Evolutionary conservation across 2,888 invertebrate genomes (phyloP), one percentile per base, ranked within the genome.

Genomic region (Xylophagus ater): DNA sequence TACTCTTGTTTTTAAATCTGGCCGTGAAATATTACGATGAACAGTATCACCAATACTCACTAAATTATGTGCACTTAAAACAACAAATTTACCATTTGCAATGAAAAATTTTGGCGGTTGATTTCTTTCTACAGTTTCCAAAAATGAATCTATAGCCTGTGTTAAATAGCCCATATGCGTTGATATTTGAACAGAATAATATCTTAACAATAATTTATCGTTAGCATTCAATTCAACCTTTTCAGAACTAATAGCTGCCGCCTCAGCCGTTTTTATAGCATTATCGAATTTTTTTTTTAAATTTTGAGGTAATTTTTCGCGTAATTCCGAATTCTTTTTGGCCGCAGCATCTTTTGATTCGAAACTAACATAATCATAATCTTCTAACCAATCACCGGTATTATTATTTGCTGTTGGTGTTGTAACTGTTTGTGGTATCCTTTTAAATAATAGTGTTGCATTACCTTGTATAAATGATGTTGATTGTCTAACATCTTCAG

Each of bases 31-130:
- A 62, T 89, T 89, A 52, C 87, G 77, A 60, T 90, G 82, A 19
- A 94, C 84, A 34, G 86, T 89, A 67, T 96, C 94, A 35, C 93
- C 93, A 44, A 93, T 92, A 58, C 88, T 85, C 14, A 96, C 88
- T 55, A 96, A 72, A 60, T 92, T 81, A 58, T 94, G 93, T 18
- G 92, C 93, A 59, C 87, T 87, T 34, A 96, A 72, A 23, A 94
- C 87, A 8, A 96, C 90, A 63, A 90, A 90, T 63, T 94, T 94
- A 37, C 89, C 87, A 59, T 92, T 87, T 10, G 89, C 88, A 36
- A 94, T 79, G 63, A 93, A 93, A 46, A 81, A 82, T 64, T 88
- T 87, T 0, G 96, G 94, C 25, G 92, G 90, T 59, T 92, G 88
- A 55, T 90, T 92, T 63, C 83, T 84, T 55, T 90, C 89, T 26